Conservation (phyloP, 92 coral and sea anemone species). For the Epizoanthus stellaris region DNA sequence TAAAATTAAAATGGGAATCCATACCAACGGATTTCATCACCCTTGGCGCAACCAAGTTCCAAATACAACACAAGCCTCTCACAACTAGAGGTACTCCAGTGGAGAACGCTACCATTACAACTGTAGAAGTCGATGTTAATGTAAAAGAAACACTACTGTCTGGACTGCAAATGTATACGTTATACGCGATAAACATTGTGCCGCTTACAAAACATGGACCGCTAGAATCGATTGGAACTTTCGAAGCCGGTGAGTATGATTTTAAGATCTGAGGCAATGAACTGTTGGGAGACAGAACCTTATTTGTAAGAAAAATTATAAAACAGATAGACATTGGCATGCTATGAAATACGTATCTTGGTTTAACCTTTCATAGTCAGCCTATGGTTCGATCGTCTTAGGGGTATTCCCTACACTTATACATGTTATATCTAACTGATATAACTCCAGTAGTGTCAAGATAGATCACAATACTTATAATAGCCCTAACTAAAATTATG, state of each 20-base stretch:
- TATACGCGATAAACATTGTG: background rate
- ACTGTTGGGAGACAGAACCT: too few species aligned
- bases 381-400: too few species aligned
- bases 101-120: background rate
- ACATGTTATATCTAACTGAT: too few species aligned
- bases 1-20: background rate
- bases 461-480: too few species aligned
- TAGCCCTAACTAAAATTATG: too few species aligned
- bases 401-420: too few species aligned
- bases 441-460: too few species aligned
- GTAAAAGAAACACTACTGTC: too few species aligned
- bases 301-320: too few species aligned
- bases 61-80: background rate
- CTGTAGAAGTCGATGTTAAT: background rate
- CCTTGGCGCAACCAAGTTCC: background rate
- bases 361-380: too few species aligned
- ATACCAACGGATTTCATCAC: background rate
- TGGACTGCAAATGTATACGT: constrained; percentile 1
- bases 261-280: background rate
- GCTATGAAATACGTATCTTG: too few species aligned
- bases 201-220: background rate
- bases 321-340: too few species aligned
- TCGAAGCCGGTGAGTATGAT: background rate
- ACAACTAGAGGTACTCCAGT: background rate
- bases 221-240: background rate